These are phyloP conservation scores for Druon quercuslanigerum DNA, from an alignment of 1,140 invertebrate species.

Conservation along the genomic window DNA sequence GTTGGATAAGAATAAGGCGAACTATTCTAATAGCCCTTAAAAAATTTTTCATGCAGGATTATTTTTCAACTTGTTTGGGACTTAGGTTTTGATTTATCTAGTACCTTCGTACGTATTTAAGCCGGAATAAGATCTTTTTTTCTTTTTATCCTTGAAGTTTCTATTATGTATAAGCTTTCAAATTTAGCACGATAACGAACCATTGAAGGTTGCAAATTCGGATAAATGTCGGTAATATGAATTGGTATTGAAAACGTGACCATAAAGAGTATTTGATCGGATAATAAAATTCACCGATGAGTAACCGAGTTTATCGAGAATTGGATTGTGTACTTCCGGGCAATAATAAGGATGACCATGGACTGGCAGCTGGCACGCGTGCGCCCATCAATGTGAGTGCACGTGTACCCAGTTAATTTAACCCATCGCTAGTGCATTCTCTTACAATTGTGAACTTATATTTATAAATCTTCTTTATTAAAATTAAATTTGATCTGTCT, in stretches of 20 bases:
- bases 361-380: not conserved
- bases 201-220: not conserved
- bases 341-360: constrained; percentile 40
- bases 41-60: too few species aligned
- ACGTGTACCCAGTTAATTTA: constrained; percentile 30
- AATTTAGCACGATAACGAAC: too few species aligned
- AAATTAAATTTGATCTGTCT: constrained; percentile 56
- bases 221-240: constrained; percentile 36
- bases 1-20: too few species aligned
- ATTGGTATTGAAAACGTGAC: not conserved
- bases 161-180: too few species aligned
- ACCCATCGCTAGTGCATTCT: not conserved
- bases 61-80: too few species aligned
- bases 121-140: too few species aligned
- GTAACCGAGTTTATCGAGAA: constrained; percentile 45
- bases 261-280: constrained; percentile 3
- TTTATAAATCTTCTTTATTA: constrained; percentile 65
- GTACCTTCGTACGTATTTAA: too few species aligned
- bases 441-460: constrained; percentile 35
- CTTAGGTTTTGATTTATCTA: too few species aligned
- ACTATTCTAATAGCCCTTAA: too few species aligned
- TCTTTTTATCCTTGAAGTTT: too few species aligned
- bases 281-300: constrained; percentile 33
- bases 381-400: not conserved
- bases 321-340: constrained; percentile 49